Evolutionary conservation across 2,888 invertebrate species (phyloP), one percentile per base, ranked within the genome.

Genomic region (Drosophila gaucha): DNA sequence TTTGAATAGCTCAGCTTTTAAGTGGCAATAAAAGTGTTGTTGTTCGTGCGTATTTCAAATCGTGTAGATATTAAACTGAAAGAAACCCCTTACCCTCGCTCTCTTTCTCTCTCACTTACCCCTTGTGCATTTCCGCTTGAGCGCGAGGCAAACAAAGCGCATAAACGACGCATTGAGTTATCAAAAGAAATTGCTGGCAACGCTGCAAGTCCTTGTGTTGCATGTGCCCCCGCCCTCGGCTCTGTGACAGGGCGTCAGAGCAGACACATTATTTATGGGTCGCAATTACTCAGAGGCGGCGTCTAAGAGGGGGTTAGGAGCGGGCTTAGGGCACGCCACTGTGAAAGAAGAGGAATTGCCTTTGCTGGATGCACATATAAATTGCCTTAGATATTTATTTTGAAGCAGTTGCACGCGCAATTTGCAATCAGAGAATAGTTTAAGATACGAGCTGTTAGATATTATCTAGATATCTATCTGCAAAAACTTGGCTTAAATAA

Each of bases 121-220:
- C 43, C 22, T 50, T 64, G 62, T 67, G 74, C 74, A 67, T 55
- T 82, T 82, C 80, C 86, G 78, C 74, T 67, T 72, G 85, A 84
- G 49, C 65, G 80, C 78, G 60, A 58, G 57, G 64, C 78, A 74
- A 78, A 78, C 77, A 77, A 77, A 78, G 77, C 82, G 87, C 85
- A 80, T 78, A 84, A 84, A 69, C 74, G 68, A 78, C 73, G 60
- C 87, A 84, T 77, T 67, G 74, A 72, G 75, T 69, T 74, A 69
- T 73, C 76, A 83, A 79, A 77, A 77, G 73, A 79, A 74, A 74
- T 76, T 76, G 73, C 66, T 65, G 70, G 68, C 67, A 67, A 63
- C 28, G 64, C 44, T 55, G 51, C 54, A 74, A 60, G 70, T 56
- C 50, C 67, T 59, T 33, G 30, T 35, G 46, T 28, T 16, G 30